Evolutionary conservation across 2,888 invertebrate species (phyloP), one percentile per base, ranked within the genome.

Genomic region (Linnaemya tessellans): DNA sequence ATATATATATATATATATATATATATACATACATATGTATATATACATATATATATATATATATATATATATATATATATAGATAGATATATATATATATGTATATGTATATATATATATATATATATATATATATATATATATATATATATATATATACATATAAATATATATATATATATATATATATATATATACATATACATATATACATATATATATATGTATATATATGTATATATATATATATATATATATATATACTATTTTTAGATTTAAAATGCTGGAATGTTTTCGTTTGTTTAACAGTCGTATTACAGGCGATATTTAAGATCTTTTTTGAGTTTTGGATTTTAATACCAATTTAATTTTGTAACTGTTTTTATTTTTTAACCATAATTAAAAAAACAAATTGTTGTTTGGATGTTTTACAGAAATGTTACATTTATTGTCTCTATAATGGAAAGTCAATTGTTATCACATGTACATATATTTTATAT

Each of bases 401-500:
- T 68, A 60, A 41, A 25, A 43, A 65, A 68, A 46, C 15, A 74
- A 68, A 78, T 77, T 80, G 77, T 83, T 80, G 86, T 86, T 86
- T 77, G 86, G 73, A 73, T 86, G 86, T 86, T 85, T 80, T 73
- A 56, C 77, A 64, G 15, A 56, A 65, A 15, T 68, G 35, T 68
- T 74, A 11, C n/a, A 35, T 46, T 65, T 38, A 41, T 71, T n/a
- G 46, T 46, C 60, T 35, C 22, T 46, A 3, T 67, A 67, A 41
- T 38, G 49, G 18, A 13, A 60, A 60, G 2, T 18, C 4, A 49
- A 43, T 22, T 62, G 5, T 30, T 30, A 30, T 2, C 5, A 2
- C 5, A 30, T 30, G 30, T 30, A 30, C 2, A 30, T 30, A 30
- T 5, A 30, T n/a, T n/a, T n/a, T n/a, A 5, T 18, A 46, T 7